Percentiles rank a stretch among this genome's conserved stretches.
phyloP scores from a whole-genome alignment of 2,797 vertebrate genomes.

The Poeciliopsis turneri region DNA sequence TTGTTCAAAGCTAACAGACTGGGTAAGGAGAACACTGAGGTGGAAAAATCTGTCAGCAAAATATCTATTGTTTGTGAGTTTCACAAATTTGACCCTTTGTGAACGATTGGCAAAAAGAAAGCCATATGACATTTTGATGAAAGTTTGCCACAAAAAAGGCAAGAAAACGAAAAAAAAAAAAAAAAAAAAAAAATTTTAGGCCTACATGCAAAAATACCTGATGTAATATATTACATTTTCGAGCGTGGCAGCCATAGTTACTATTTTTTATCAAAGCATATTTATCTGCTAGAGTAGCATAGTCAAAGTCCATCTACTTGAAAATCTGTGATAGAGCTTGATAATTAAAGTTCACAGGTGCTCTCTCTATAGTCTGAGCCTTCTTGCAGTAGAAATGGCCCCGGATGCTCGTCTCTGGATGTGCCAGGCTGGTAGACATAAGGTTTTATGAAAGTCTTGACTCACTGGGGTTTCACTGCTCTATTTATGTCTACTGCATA shows the following conservation, averaged over 20 bases:
- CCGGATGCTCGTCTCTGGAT: background rate
- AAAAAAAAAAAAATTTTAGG: background rate
- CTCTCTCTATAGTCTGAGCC: background rate
- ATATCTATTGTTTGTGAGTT: background rate
- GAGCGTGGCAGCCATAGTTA: background rate
- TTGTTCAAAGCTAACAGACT: background rate
- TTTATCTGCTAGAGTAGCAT: background rate
- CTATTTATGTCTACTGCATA: background rate
- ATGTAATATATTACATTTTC: too few species aligned
- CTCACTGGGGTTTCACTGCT: background rate
- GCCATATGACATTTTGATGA: background rate
- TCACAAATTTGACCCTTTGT: background rate
- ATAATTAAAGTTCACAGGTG: background rate
- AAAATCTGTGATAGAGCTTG: background rate
- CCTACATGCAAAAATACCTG: background rate
- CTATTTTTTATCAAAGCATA: background rate
- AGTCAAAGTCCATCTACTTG: background rate
- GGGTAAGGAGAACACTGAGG: background rate
- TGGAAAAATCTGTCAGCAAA: background rate
- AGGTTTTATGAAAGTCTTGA: background rate
- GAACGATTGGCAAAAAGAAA: background rate
- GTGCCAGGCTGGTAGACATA: background rate
- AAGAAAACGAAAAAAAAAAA: background rate
- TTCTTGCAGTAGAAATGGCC: background rate
- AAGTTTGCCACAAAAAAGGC: background rate